Evolutionary conservation across 2,888 invertebrate genomes (phyloP).

Genomic region (Tridacna gigas): DNA sequence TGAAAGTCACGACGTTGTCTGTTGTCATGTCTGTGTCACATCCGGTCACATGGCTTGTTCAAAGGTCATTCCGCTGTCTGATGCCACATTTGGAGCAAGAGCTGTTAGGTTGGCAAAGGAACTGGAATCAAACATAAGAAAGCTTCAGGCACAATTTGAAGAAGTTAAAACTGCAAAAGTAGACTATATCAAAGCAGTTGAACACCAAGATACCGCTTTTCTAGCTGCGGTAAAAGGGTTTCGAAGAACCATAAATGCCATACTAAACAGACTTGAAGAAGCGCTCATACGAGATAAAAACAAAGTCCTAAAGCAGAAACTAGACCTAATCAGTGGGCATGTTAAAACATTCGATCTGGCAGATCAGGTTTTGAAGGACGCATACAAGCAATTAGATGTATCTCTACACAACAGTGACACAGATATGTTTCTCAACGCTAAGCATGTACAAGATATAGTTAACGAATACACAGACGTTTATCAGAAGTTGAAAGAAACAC

Average conservation of each 20-base stretch:
- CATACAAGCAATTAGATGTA: constrained; percentile 40
- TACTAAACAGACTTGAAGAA: constrained; percentile 44
- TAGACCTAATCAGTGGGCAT: constrained; percentile 29
- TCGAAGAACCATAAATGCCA: constrained; percentile 30
- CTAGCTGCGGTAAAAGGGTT: constrained; percentile 30
- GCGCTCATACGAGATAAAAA: constrained; percentile 30
- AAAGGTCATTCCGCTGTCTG: constrained; percentile 30
- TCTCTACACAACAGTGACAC: constrained; percentile 33
- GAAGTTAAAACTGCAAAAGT: constrained; percentile 30
- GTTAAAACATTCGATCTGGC: constrained; percentile 48
- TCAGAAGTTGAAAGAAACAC: constrained; percentile 35
- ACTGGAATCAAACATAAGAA: constrained; percentile 36
- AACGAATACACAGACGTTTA: constrained; percentile 36
- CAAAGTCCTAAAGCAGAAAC: constrained; percentile 10
- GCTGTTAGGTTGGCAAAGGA: constrained; percentile 40
- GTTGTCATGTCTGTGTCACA: constrained; percentile 51
- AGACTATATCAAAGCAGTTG: constrained; percentile 46
- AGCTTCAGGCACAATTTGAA: constrained; percentile 40
- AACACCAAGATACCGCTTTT: constrained; percentile 38
- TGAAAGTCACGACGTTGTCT: constrained; percentile 46
- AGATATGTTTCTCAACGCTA: constrained; percentile 43
- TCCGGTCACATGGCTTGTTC: constrained; percentile 43
- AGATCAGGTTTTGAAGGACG: constrained; percentile 34
- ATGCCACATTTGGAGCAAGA: constrained; percentile 30
- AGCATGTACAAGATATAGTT: constrained; percentile 32